phyloP scores from a whole-genome alignment of 2,113 vertebrate species.

The Rynchops niger region DNA sequence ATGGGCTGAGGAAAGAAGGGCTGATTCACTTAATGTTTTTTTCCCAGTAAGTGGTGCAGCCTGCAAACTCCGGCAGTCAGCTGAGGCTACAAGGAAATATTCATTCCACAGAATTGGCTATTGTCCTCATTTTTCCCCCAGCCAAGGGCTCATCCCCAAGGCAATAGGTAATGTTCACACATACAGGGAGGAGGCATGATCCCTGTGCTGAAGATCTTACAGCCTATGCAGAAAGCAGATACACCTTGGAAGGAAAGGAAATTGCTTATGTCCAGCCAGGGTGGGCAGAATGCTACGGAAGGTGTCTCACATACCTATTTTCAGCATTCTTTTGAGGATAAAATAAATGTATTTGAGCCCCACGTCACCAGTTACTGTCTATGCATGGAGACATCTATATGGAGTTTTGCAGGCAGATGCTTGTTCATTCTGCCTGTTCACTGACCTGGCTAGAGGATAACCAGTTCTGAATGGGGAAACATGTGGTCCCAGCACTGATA shows the following conservation, averaged over 20 bases:
- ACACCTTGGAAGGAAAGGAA: neutral
- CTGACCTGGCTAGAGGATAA: neutral
- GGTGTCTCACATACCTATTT: neutral
- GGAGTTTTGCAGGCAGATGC: neutral
- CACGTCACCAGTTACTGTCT: neutral
- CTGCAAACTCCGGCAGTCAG: neutral
- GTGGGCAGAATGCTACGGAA: neutral
- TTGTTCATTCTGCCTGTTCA: neutral
- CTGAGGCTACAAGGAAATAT: neutral
- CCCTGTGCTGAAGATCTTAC: neutral
- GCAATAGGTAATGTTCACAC: neutral
- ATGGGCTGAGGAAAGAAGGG: neutral
- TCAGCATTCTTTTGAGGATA: neutral
- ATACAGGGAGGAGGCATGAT: neutral
- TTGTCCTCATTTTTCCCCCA: neutral
- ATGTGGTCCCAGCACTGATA: neutral
- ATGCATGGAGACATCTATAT: neutral
- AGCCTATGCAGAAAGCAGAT: neutral
- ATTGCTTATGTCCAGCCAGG: neutral
- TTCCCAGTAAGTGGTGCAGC: neutral
- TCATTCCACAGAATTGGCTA: neutral
- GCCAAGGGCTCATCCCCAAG: neutral
- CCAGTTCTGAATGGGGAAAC: neutral
- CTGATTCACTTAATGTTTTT: neutral
- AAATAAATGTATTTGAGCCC: neutral